Conservation (phyloP, 2,797 vertebrate species). For the Taenioides sp. region DNA sequence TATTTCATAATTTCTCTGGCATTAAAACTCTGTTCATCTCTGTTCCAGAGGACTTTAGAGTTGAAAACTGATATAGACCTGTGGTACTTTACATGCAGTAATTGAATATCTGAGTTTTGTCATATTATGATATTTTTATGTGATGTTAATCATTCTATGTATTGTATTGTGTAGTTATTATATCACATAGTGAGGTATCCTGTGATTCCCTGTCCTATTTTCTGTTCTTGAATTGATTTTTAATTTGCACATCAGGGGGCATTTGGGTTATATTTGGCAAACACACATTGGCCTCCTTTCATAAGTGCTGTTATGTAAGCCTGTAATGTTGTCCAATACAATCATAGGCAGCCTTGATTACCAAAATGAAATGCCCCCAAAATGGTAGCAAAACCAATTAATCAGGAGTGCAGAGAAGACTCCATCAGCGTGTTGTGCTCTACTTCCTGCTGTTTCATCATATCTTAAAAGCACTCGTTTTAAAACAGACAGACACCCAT, state of each 20-base stretch:
- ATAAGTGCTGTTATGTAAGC: constrained; percentile 9
- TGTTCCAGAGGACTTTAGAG: too few species aligned
- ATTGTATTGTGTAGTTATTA: background rate
- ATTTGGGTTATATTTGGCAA: constrained; percentile 22
- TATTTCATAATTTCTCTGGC: too few species aligned
- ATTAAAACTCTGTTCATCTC: too few species aligned
- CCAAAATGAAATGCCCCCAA: constrained; percentile 26
- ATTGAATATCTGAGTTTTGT: too few species aligned
- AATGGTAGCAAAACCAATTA: constrained; percentile 41
- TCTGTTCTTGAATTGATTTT: background rate
- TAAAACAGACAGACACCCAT: constrained; percentile 30
- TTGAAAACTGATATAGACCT: too few species aligned
- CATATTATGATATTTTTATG: too few species aligned
- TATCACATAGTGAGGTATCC: background rate
- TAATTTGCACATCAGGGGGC: constrained; percentile 19
- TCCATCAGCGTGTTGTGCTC: constrained; percentile 47
- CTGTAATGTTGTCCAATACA: constrained; percentile 21
- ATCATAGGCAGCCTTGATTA: constrained; percentile 25
- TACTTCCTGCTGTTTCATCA: constrained; percentile 47
- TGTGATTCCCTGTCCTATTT: background rate
- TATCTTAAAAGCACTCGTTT: constrained; percentile 43
- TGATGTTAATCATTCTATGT: background rate
- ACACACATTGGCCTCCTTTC: constrained; percentile 19
- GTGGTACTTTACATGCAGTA: too few species aligned
- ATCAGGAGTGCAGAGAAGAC: constrained; percentile 35